Evolutionary conservation across 1,140 invertebrate species (phyloP).

Genomic region (Plodia interpunctella): DNA sequence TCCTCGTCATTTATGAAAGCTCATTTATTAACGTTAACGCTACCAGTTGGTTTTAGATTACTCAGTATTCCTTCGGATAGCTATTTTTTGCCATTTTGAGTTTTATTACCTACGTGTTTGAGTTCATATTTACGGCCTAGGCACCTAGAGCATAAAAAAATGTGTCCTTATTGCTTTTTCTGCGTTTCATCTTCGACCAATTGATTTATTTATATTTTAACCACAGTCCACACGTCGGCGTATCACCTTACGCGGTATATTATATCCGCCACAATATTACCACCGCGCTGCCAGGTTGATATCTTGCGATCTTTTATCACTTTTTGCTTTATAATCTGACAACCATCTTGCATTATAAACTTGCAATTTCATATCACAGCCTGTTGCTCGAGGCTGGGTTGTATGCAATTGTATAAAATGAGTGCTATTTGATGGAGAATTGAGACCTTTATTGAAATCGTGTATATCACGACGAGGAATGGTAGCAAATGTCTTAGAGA

Average conservation of each 20-base stretch:
- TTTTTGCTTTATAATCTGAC: conserved; percentile 11
- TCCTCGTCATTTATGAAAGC: too few relatives aligned
- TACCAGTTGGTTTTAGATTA: too few relatives aligned
- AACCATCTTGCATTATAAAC: neutral
- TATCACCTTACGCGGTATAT: conserved; percentile 11
- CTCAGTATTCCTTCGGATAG: too few relatives aligned
- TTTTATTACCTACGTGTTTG: too few relatives aligned
- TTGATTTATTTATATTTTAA: neutral
- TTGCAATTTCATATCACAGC: neutral
- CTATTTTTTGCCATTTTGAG: too few relatives aligned
- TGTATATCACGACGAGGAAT: too few relatives aligned
- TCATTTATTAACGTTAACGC: too few relatives aligned
- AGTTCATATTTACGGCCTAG: too few relatives aligned
- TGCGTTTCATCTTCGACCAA: neutral
- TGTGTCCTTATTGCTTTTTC: neutral
- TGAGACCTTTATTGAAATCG: too few relatives aligned
- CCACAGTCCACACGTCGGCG: neutral
- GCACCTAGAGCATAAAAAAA: too few relatives aligned
- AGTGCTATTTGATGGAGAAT: neutral
- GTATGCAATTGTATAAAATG: neutral
- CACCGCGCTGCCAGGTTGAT: conserved; percentile 19
- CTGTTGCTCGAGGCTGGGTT: neutral
- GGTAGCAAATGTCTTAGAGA: too few relatives aligned
- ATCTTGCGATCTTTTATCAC: conserved; percentile 17
- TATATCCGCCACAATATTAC: conserved; percentile 43